These are phyloP conservation scores for Xenopus laevis DNA, from an alignment of 2,113 vertebrate genomes.

Conservation along the genomic window DNA sequence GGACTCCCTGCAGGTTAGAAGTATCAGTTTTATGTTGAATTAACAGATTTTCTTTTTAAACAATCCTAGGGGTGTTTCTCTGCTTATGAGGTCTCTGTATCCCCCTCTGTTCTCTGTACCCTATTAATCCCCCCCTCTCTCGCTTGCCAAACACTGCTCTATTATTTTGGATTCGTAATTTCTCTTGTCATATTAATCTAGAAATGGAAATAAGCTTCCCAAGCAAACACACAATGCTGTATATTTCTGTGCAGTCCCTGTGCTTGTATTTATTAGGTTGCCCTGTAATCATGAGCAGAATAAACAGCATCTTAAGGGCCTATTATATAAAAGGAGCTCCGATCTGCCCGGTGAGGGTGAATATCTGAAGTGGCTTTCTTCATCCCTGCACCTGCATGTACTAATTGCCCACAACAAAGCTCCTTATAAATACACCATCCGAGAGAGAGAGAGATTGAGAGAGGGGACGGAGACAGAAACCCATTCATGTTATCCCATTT, in stretches of 20 bases:
- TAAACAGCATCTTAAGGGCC: slow-evolving; percentile 50
- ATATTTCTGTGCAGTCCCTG: not conserved
- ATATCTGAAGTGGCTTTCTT: slow-evolving; percentile 48
- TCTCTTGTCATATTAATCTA: too few species aligned
- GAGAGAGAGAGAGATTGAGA: slow-evolving; percentile 49
- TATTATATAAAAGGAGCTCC: slow-evolving; percentile 27
- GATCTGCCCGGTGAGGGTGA: slow-evolving; percentile 46
- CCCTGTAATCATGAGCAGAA: slow-evolving; percentile 45
- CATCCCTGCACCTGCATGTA: slow-evolving; percentile 57
- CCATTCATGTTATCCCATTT: slow-evolving; percentile 61
- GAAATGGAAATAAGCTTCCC: too few species aligned
- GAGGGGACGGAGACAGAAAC: slow-evolving; percentile 45
- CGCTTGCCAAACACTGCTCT: too few species aligned
- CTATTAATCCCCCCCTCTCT: too few species aligned
- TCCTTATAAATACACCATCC: slow-evolving; percentile 50
- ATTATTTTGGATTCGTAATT: too few species aligned
- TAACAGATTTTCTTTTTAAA: too few species aligned
- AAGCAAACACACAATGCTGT: too few species aligned
- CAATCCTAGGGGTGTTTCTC: too few species aligned
- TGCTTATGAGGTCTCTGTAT: too few species aligned
- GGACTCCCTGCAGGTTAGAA: too few species aligned
- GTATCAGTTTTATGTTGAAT: too few species aligned
- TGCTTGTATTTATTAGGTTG: not conserved
- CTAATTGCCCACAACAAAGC: slow-evolving; percentile 61
- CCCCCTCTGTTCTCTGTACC: too few species aligned